phyloP scores from a whole-genome alignment of 2,113 vertebrate genomes.

The Sturnira hondurensis region DNA sequence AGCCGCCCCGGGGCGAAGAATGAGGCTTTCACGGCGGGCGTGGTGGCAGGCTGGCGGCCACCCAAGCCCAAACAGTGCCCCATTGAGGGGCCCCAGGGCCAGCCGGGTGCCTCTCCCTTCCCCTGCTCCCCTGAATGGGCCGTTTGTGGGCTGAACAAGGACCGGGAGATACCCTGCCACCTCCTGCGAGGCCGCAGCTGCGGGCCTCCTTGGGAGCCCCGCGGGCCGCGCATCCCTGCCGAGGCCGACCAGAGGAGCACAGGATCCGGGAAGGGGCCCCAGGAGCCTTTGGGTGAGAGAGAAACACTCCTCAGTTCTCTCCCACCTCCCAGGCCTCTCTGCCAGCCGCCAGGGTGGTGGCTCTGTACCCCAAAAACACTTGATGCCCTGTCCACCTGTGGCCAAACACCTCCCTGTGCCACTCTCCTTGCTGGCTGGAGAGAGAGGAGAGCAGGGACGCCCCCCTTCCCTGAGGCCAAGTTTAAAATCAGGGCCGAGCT shows the following conservation, averaged over 20 bases:
- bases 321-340: background rate
- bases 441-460: background rate
- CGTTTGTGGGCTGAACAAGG: slow-evolving; percentile 65
- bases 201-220: slow-evolving; percentile 37
- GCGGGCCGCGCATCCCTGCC: slow-evolving; percentile 12
- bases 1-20: slow-evolving; percentile 71
- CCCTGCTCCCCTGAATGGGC: slow-evolving; percentile 74
- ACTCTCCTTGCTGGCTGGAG: background rate
- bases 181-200: slow-evolving; percentile 70
- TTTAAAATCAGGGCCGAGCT: too few species aligned
- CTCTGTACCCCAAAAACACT: background rate
- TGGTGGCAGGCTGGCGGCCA: slow-evolving; percentile 69
- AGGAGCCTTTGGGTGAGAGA: background rate
- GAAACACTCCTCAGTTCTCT: background rate
- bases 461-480: background rate
- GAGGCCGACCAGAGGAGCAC: background rate
- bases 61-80: slow-evolving; percentile 66
- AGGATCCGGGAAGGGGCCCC: background rate
- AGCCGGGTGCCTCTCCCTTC: slow-evolving; percentile 61
- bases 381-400: background rate
- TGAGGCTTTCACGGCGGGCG: slow-evolving; percentile 69
- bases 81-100: slow-evolving; percentile 72
- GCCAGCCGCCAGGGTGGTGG: background rate
- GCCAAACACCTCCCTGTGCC: background rate
- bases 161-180: slow-evolving; percentile 51